Evolutionary conservation across 2,888 invertebrate genomes (phyloP), one percentile per base, ranked within the genome.

Genomic region (Brachypalpus laphriformis): DNA sequence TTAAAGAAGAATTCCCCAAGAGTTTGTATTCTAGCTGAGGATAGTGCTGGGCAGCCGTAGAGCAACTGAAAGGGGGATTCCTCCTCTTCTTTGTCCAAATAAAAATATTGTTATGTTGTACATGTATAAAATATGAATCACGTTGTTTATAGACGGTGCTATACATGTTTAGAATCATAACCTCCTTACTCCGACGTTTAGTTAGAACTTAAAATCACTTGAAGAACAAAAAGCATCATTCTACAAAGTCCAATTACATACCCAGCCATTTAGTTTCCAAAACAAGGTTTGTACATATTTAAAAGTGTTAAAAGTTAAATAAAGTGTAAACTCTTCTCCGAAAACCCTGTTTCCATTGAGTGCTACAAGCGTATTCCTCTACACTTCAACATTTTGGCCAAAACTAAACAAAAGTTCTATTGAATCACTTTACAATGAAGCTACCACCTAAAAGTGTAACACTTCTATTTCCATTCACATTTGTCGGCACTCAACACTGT

Each of bases 351-450:
- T 7, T n/a, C 6, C 37, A 20, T 40, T 14, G 42, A 28, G 42
- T 42, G 22, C 47, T 63, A 18, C 8, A 18, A 49, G 47, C 18
- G 18, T 22, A 9, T n/a, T 42, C 14, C 20, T 6, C 18, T 31
- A 14, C 14, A 16, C 42, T 8, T 18, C 45, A 45, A 63, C 47
- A 34, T 9, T 47, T 28, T 14, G 28, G 28, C 2, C 9, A 9
- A 37, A 47, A 51, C 57, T 11, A 40, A 72, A 59, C 31, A 59
- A 34, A 34, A 59, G 34, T 11, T 20, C 31, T 25, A 54, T 54
- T 61, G 37, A 51, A 40, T 4, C 25, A 42, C 61, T 40, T 51
- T 7, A 42, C 72, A 59, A 59, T 51, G 31, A 28, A 61, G 16
- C 47, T 59, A 28, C 31, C 42, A 40, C 25, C 11, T 22, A 42